Evolutionary conservation across 2,797 vertebrate species (phyloP).

Genomic region (Myiotriccus ornatus): DNA sequence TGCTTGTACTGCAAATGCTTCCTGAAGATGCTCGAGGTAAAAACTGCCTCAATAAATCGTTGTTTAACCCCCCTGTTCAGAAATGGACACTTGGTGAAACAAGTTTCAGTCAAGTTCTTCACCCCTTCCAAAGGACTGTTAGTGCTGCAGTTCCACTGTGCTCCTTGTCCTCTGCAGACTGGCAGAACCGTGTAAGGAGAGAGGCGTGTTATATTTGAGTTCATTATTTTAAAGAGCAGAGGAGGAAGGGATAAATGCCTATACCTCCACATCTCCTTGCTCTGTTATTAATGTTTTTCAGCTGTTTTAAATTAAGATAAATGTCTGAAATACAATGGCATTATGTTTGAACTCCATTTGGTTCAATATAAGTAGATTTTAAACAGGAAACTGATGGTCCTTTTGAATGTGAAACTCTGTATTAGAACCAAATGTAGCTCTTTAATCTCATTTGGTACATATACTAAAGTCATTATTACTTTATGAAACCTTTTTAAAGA

Average conservation of each 20-base stretch:
- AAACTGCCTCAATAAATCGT: neutral
- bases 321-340: constrained; percentile 63
- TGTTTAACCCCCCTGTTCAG: neutral
- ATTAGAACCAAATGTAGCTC: constrained; percentile 66
- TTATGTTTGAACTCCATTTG: constrained; percentile 63
- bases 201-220: neutral
- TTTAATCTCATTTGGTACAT: constrained; percentile 67
- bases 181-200: neutral
- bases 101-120: neutral
- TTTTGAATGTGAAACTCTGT: constrained; percentile 67
- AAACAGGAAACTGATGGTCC: constrained; percentile 51
- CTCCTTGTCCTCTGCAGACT: neutral
- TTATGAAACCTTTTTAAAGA: constrained; percentile 67
- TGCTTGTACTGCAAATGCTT: neutral
- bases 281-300: constrained; percentile 55
- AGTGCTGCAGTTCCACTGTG: neutral
- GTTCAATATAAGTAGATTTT: constrained; percentile 60
- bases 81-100: neutral
- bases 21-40: neutral
- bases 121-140: neutral
- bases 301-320: constrained; percentile 65
- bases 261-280: constrained; percentile 12
- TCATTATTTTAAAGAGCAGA: neutral
- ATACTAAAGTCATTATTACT: constrained; percentile 70
- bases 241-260: neutral